phyloP scores from a whole-genome alignment of 2,888 invertebrate species.

The Parascotia fuliginaria region DNA sequence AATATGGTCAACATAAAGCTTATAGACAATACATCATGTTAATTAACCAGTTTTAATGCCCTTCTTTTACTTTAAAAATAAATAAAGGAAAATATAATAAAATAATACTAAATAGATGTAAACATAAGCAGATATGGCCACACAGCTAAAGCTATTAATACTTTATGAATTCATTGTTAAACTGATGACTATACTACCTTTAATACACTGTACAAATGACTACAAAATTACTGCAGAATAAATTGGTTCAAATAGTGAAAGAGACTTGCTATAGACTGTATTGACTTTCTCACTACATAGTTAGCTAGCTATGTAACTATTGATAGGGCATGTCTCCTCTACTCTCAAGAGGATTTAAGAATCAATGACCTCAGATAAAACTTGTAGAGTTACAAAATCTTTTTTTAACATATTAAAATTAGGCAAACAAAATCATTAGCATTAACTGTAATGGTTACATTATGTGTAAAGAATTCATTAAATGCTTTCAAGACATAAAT shows the following conservation, averaged over 20 bases:
- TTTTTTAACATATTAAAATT: slow-evolving; percentile 47
- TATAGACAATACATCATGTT: not conserved
- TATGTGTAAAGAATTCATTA: slow-evolving; percentile 55
- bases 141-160: slow-evolving; percentile 12
- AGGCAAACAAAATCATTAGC: slow-evolving; percentile 52
- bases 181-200: not conserved
- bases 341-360: slow-evolving; percentile 32
- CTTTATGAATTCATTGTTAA: slow-evolving; percentile 5
- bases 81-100: not conserved
- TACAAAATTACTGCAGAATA: not conserved
- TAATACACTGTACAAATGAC: not conserved
- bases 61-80: not conserved
- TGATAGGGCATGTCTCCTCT: slow-evolving; percentile 23
- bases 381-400: slow-evolving; percentile 45
- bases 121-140: slow-evolving; percentile 2
- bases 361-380: slow-evolving; percentile 46
- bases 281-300: slow-evolving; percentile 4
- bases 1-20: not conserved
- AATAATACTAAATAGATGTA: slow-evolving; percentile 5
- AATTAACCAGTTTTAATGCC: not conserved
- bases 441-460: slow-evolving; percentile 55
- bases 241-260: slow-evolving; percentile 3
- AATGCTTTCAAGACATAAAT: slow-evolving; percentile 53
- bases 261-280: slow-evolving; percentile 4
- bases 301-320: slow-evolving; percentile 21